phyloP scores from a whole-genome alignment of 2,888 invertebrate genomes.

The Mesorhabditis belari region DNA sequence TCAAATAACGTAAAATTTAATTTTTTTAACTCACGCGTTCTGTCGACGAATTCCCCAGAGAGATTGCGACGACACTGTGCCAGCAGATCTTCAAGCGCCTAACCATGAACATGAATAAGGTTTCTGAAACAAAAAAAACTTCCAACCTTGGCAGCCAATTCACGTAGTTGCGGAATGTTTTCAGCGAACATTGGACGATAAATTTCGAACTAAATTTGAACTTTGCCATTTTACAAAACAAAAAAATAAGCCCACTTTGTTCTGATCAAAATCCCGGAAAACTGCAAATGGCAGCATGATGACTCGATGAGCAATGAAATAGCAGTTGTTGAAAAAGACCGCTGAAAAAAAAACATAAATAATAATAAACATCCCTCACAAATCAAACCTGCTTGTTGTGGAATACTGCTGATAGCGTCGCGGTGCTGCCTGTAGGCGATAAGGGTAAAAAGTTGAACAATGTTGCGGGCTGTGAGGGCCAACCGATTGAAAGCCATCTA shows the following conservation, averaged over 20 bases:
- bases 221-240: no score
- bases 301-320: conserved; percentile 42
- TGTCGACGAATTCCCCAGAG: conserved; percentile 5
- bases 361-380: neutral
- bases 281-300: conserved; percentile 25
- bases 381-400: conserved; percentile 34
- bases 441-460: conserved; percentile 39
- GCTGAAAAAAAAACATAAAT: conserved; percentile 14
- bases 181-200: no score
- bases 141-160: neutral
- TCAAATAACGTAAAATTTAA: neutral
- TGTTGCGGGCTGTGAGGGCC: conserved; percentile 38
- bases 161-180: neutral
- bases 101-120: no score
- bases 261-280: no score
- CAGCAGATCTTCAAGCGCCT: conserved; percentile 34
- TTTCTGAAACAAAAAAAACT: no score
- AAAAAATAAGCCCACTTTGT: no score
- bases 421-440: conserved; percentile 38
- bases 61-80: conserved; percentile 21
- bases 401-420: conserved; percentile 35
- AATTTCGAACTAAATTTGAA: no score
- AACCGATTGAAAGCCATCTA: conserved; percentile 16
- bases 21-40: conserved; percentile 2
- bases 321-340: conserved; percentile 47